Evolutionary conservation across 2,888 invertebrate species (phyloP), one percentile per base, ranked within the genome.

Genomic region (Acleris emargana): DNA sequence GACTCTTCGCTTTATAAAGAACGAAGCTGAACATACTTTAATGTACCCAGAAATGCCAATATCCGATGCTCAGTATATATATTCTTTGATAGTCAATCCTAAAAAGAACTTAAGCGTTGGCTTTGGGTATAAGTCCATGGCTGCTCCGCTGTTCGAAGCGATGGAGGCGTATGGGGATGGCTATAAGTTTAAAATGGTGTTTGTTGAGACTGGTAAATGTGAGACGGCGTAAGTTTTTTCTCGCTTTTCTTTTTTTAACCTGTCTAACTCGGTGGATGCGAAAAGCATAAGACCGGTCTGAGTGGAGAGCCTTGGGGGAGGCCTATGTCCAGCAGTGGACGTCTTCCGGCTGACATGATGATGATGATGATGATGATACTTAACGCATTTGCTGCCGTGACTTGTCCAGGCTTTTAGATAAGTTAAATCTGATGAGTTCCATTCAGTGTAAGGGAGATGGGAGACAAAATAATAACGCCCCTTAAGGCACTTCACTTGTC

Each of bases 1-100:
- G 0, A 76, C 78, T 0, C 68, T 83, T 0, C 74, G 73, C n/a
- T 88, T 85, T 62, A 64, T 87, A 1, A 82, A 81, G 63, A 76
- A 81, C 18, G 70, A 77, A 4, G 59, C 50, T 17, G 68, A 67
- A 32, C 52, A 68, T 0, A 64, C 43, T 0, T 52, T 81, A 9
- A 63, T 72, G n/a, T 86, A 80, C 63, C 77, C 81, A 0, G 74
- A 77, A 18, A 75, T 87, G 76, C 69, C 69, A 0, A 17, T 61
- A 0, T 52, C 64, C 0, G 77, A 82, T 43, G 76, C 79, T 0
- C 62, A 76, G 5, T 80, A 73, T 17, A 49, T 83, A 1, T 69
- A 72, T 55, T 67, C 68, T 7, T 69, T 81, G 52, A 67, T 82
- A n/a, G 32, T 58, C 32, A 62, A 68, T 11, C 68, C 64, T 16